Evolutionary conservation across 2,888 invertebrate species (phyloP), one percentile per base, ranked within the genome.

Genomic region (Clanis bilineata): DNA sequence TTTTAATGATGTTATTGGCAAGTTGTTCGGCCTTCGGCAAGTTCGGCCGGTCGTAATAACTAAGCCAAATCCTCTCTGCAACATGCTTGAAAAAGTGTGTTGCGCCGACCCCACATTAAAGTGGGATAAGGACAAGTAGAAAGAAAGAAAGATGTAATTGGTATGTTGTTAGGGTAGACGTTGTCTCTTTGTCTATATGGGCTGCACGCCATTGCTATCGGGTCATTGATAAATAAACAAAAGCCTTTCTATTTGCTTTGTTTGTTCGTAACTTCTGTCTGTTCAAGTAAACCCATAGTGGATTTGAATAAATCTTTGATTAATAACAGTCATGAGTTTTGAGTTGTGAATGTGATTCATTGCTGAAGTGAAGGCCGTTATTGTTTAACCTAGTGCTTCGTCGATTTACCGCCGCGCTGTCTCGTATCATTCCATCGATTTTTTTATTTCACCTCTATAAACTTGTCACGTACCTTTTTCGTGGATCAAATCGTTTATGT

Each of bases 391-490:
- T 56, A 23, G 55, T 23, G n/a, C 23, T 56, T 2, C 36, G 15
- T 36, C 22, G 41, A 22, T 59, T 57, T 5, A 47, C 67, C 64
- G 65, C 70, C 64, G 64, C 59, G 66, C 67, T 38, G 65, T 72
- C 68, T 70, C 61, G 68, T 63, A 43, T 51, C 38, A 38, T 39
- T 18, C 25, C 60, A 63, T 59, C 54, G 57, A 36, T 54, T 65
- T 63, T 60, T 64, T 54, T 28, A 36, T 58, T 62, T 28, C 32
- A 51, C 18, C 32, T 62, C 60, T 62, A 64, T 65, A 68, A 64
- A 65, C 65, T 65, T 36, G 61, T 67, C 65, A 71, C 71, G 71
- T 70, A 65, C 60, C 4, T 57, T 62, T 63, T 69, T 70, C 58
- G 63, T 64, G 68, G 63, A 70, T 70, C 66, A 67, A 64, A 54